These are phyloP conservation scores for Cotesia chilonis DNA, from an alignment of 1,140 invertebrate genomes.

Conservation along the genomic window DNA sequence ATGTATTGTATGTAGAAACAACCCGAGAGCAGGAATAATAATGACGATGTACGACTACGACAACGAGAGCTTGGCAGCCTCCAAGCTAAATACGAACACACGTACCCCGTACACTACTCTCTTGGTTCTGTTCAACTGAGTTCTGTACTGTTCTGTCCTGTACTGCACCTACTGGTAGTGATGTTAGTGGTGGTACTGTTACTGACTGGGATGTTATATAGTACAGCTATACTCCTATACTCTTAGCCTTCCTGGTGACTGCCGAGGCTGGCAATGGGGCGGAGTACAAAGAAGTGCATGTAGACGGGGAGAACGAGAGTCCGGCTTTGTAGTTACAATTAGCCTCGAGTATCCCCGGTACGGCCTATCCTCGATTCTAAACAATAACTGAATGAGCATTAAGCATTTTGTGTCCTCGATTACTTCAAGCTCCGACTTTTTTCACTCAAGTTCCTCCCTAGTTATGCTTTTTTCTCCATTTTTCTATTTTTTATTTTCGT, in stretches of 20 bases:
- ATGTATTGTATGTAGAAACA: slow-evolving; percentile 16
- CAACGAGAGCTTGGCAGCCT: slow-evolving; percentile 3
- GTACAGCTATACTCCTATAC: slow-evolving; percentile 4
- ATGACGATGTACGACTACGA: slow-evolving; percentile 33
- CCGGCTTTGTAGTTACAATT: slow-evolving; percentile 41
- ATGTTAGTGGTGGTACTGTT: too few relatives aligned
- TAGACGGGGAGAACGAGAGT: slow-evolving; percentile 28
- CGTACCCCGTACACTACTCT: slow-evolving; percentile 1
- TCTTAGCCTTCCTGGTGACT: neutral
- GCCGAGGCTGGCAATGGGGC: slow-evolving; percentile 14
- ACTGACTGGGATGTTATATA: too few relatives aligned
- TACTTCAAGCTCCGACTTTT: neutral
- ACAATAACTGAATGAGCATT: slow-evolving; percentile 35
- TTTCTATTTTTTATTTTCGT: slow-evolving; percentile 4
- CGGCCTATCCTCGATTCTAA: slow-evolving; percentile 32
- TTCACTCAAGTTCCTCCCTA: neutral
- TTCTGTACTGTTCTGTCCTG: neutral
- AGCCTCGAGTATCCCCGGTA: slow-evolving; percentile 33
- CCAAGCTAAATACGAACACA: slow-evolving; percentile 14
- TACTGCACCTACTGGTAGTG: too few relatives aligned
- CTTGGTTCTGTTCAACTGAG: neutral
- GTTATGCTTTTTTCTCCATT: neutral
- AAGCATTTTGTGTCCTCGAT: slow-evolving; percentile 35
- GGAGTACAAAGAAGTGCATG: slow-evolving; percentile 38
- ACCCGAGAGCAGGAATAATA: slow-evolving; percentile 32